Evolutionary conservation across 2,797 vertebrate genomes (phyloP), one percentile per base, ranked within the genome.

Genomic region (Saxicola maurus): DNA sequence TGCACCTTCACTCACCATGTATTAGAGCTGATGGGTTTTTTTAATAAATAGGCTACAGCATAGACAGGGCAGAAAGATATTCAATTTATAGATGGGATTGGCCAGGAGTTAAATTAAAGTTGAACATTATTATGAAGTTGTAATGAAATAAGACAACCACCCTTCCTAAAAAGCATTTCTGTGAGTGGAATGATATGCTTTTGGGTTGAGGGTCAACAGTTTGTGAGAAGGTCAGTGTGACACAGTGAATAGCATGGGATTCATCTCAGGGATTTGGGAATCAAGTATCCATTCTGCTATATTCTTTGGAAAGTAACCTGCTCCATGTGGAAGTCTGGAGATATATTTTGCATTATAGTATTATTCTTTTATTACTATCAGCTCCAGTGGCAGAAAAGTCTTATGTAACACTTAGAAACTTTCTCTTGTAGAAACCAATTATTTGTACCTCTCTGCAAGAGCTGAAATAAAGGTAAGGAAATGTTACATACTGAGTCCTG

Each of bases 401-500:
- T 80, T 75, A 48, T 7, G 19, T 62, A 92, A 68, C 2, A 1
- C 51, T 84, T 76, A 64, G n/a, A 71, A 94, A 85, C 46, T 83
- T 90, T 80, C 56, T 72, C 52, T 81, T 86, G 16, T 82, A 60
- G 51, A 86, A 93, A 89, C 19, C 8, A 87, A 33, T 91, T 91
- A 85, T 85, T 92, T 82, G 68, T 89, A 83, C 45, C 56, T 90
- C 37, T 60, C 78, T 88, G 61, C 16, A 77, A 57, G 37, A 77
- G 15, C 45, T 66, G 73, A 93, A 91, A 69, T 78, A 66, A 91
- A 87, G 43, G 84, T 91, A 85, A 87, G 67, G 66, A 91, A 85
- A 82, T 61, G 51, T 67, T 89, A 57, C 61, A 45, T 59, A 23
- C 48, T 15, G 55, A 81, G 66, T 87, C 93, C 85, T 78, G 13